These are phyloP conservation scores for Drosophila leontia DNA, from an alignment of 1,140 invertebrate genomes.

Conservation along the genomic window DNA sequence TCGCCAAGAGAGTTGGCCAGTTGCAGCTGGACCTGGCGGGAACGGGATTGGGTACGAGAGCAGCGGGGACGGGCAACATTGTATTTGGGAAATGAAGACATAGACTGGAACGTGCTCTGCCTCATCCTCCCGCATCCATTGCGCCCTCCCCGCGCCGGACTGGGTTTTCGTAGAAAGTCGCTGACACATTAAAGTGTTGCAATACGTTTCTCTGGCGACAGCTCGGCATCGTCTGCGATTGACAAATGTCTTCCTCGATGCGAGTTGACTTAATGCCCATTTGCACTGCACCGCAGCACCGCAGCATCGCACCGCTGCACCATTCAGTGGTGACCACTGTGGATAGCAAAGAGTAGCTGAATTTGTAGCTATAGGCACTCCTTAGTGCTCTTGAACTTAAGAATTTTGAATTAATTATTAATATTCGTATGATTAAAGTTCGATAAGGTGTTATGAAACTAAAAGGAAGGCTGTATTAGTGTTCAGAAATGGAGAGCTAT, in stretches of 20 bases:
- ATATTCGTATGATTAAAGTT: too few relatives aligned
- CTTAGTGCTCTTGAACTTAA: too few relatives aligned
- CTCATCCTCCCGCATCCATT: constrained; percentile 18
- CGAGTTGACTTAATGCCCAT: constrained; percentile 77
- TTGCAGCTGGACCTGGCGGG: constrained; percentile 14
- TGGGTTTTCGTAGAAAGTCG: constrained; percentile 73
- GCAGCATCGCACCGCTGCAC: constrained; percentile 28
- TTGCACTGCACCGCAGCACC: constrained; percentile 52
- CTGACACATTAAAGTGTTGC: constrained; percentile 81
- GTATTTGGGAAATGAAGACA: constrained; percentile 82
- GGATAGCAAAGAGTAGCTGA: neutral
- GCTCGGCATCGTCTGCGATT: constrained; percentile 57
- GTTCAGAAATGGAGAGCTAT: too few relatives aligned
- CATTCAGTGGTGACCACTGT: constrained; percentile 8
- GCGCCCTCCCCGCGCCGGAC: constrained; percentile 18
- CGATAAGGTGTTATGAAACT: too few relatives aligned
- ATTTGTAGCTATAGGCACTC: neutral
- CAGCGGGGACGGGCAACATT: constrained; percentile 40
- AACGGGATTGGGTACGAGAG: neutral
- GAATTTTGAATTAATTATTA: too few relatives aligned
- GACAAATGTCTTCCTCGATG: constrained; percentile 81
- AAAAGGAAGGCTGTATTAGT: too few relatives aligned
- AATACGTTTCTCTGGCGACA: constrained; percentile 60
- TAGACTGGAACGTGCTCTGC: constrained; percentile 53
- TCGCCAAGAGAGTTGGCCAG: constrained; percentile 28